phyloP scores from a whole-genome alignment of 2,113 vertebrate genomes.

The Xenopus tropicalis region DNA sequence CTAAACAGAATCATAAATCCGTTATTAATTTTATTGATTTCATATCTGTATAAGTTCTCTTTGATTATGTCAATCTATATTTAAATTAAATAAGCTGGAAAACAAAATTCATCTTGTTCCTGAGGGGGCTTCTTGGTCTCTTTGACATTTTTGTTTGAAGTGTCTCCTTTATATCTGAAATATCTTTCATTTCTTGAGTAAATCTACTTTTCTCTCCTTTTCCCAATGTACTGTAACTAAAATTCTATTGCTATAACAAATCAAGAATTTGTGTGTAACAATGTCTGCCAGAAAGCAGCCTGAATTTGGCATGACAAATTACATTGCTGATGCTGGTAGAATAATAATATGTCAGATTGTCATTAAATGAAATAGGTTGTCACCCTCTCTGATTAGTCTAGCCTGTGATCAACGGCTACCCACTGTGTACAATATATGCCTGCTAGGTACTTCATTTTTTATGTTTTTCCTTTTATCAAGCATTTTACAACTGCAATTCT shows the following conservation, averaged over 20 bases:
- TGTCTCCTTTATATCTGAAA: background rate
- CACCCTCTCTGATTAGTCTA: slow-evolving; percentile 34
- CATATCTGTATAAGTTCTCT: too few species aligned
- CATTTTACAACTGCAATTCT: slow-evolving; percentile 8
- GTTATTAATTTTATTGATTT: too few species aligned
- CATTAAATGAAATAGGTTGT: slow-evolving; percentile 38
- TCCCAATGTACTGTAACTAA: background rate
- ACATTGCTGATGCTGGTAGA: slow-evolving; percentile 19
- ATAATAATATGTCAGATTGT: slow-evolving; percentile 40
- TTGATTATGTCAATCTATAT: too few species aligned
- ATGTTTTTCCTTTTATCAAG: slow-evolving; percentile 18
- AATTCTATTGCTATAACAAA: background rate
- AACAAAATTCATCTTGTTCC: background rate
- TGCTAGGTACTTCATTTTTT: slow-evolving; percentile 25
- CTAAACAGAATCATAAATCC: too few species aligned
- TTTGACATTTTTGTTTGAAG: background rate
- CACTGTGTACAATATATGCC: slow-evolving; percentile 30
- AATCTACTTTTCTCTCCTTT: background rate
- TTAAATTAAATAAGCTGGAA: too few species aligned
- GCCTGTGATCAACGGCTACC: slow-evolving; percentile 28
- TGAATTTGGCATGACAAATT: slow-evolving; percentile 34
- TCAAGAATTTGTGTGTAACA: background rate
- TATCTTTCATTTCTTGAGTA: background rate
- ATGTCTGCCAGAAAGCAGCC: slow-evolving; percentile 5
- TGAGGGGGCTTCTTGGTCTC: background rate